Conservation (phyloP, 1,140 invertebrate species). For the Lycorma delicatula region DNA sequence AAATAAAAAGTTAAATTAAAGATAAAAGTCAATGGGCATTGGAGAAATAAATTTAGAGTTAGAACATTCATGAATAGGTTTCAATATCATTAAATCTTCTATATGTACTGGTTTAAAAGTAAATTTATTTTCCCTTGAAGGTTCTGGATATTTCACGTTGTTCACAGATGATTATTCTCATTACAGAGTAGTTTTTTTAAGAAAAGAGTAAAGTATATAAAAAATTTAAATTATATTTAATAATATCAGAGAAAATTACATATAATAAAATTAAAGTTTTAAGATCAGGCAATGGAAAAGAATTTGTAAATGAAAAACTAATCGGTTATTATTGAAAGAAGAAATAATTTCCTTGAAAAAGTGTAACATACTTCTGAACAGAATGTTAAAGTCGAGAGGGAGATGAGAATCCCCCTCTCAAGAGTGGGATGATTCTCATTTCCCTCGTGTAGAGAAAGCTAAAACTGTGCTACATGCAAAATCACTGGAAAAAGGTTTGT, state of each 20-base stretch:
- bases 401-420: slow-evolving; percentile 39
- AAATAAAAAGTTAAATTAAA: neutral
- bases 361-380: slow-evolving; percentile 32
- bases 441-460: slow-evolving; percentile 39
- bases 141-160: slow-evolving; percentile 8
- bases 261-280: slow-evolving; percentile 10
- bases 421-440: no score
- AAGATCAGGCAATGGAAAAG: slow-evolving; percentile 17
- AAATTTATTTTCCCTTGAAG: slow-evolving; percentile 2
- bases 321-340: neutral
- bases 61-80: neutral
- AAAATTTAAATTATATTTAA: slow-evolving; percentile 11
- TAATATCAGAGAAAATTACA: neutral
- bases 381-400: slow-evolving; percentile 35
- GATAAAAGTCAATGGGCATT: neutral
- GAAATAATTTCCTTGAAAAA: slow-evolving; percentile 16
- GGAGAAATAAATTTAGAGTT: neutral
- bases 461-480: slow-evolving; percentile 28
- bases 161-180: slow-evolving; percentile 21
- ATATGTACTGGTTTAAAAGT: neutral
- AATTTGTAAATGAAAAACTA: slow-evolving; percentile 13
- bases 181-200: slow-evolving; percentile 4
- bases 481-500: slow-evolving; percentile 17
- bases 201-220: slow-evolving; percentile 21
- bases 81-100: neutral